phyloP scores from a whole-genome alignment of 2,888 invertebrate genomes.

The Cetonia aurata region DNA sequence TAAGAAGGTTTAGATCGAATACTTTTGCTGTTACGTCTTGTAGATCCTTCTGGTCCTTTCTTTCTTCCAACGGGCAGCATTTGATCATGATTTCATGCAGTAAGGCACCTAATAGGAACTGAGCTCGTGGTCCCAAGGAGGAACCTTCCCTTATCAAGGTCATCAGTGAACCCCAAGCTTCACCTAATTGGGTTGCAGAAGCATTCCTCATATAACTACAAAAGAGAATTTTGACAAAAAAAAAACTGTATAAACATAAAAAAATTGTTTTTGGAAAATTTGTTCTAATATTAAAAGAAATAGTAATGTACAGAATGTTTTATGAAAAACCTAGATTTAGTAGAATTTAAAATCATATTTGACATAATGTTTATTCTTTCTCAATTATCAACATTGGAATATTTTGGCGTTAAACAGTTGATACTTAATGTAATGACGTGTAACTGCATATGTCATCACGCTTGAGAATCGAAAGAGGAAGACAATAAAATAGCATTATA shows the following conservation, averaged over 20 bases:
- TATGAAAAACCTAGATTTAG: background rate
- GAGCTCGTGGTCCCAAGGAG: conserved; percentile 79
- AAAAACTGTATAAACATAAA: too few relatives aligned
- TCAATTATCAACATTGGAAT: too few relatives aligned
- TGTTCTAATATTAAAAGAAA: too few relatives aligned
- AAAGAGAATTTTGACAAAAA: conserved; percentile 39
- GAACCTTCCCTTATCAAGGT: conserved; percentile 82
- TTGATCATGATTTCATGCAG: conserved; percentile 87
- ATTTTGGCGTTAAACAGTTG: too few relatives aligned
- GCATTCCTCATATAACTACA: conserved; percentile 75
- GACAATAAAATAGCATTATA: too few relatives aligned
- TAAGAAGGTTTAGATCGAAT: conserved; percentile 42
- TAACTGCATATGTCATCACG: too few relatives aligned
- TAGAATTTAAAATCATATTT: conserved; percentile 16
- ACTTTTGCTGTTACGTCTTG: conserved; percentile 81
- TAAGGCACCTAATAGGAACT: conserved; percentile 83
- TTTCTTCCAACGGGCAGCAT: conserved; percentile 79
- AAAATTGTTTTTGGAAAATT: too few relatives aligned
- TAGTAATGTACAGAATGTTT: background rate
- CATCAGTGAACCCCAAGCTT: conserved; percentile 83
- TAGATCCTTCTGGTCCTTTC: conserved; percentile 84
- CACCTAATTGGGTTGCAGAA: conserved; percentile 77
- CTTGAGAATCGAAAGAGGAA: too few relatives aligned
- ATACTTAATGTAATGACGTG: too few relatives aligned
- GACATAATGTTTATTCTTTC: background rate